Evolutionary conservation across 2,888 invertebrate species (phyloP).

Genomic region (Ophraella communa): DNA sequence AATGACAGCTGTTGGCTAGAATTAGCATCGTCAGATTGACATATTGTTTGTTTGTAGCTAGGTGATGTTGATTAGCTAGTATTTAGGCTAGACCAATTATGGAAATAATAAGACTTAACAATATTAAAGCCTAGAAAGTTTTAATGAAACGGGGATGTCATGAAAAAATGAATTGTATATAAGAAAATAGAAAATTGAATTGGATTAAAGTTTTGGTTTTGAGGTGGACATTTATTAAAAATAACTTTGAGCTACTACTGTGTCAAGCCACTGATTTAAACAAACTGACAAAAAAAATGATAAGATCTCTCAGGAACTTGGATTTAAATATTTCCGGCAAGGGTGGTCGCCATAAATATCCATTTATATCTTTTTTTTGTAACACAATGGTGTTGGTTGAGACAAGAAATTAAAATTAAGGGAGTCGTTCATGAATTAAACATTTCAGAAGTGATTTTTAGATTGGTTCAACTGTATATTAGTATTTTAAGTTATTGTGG

Average conservation of each 20-base stretch:
- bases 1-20: no score
- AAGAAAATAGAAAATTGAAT: no score
- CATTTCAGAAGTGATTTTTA: constrained; percentile 11
- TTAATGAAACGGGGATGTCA: no score
- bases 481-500: neutral
- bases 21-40: no score
- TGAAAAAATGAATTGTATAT: no score
- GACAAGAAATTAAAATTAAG: constrained; percentile 15
- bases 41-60: no score
- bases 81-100: no score
- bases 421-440: constrained; percentile 15
- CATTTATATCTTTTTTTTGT: constrained; percentile 36
- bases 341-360: constrained; percentile 44
- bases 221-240: neutral
- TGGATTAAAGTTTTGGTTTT: neutral
- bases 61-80: no score
- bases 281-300: constrained; percentile 29
- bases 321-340: constrained; percentile 41
- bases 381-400: constrained; percentile 6
- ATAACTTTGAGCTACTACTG: neutral
- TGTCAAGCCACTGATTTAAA: neutral
- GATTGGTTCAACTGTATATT: neutral
- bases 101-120: no score
- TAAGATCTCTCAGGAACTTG: constrained; percentile 41
- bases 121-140: no score